Percentiles rank a stretch among this genome's conserved stretches.
These are phyloP conservation scores for Poecile montanus DNA, from an alignment of 2,797 vertebrate species.

Conservation along the genomic window DNA sequence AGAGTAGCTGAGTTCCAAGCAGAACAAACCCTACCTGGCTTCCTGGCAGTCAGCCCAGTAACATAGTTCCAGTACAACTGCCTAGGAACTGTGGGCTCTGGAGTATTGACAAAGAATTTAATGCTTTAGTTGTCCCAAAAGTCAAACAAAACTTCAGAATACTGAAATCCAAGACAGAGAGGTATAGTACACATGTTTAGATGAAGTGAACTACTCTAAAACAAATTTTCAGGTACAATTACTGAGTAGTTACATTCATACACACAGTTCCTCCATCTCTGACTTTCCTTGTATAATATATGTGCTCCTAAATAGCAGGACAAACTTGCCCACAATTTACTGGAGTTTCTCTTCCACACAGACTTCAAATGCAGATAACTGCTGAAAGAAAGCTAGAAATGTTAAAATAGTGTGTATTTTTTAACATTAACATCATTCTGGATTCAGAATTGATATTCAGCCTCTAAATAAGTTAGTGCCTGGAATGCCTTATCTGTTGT, in stretches of 20 bases:
- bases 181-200: neutral
- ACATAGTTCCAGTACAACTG: neutral
- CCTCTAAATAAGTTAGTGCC: neutral
- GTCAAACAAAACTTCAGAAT: neutral
- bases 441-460: neutral
- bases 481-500: neutral
- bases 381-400: neutral
- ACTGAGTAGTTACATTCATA: neutral
- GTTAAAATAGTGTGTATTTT: neutral
- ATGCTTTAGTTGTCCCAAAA: neutral
- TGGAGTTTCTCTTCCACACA: neutral
- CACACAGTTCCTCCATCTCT: neutral
- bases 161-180: neutral
- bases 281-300: neutral
- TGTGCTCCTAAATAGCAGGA: neutral
- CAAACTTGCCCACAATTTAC: too few relatives aligned
- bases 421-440: neutral
- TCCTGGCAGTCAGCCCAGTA: neutral
- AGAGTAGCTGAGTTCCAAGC: neutral
- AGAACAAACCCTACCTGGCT: neutral
- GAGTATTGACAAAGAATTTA: neutral
- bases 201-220: neutral
- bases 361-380: neutral
- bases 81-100: neutral
- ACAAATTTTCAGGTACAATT: neutral